These are phyloP conservation scores for Folsomia candida DNA, from an alignment of 2,888 invertebrate genomes.

Conservation along the genomic window DNA sequence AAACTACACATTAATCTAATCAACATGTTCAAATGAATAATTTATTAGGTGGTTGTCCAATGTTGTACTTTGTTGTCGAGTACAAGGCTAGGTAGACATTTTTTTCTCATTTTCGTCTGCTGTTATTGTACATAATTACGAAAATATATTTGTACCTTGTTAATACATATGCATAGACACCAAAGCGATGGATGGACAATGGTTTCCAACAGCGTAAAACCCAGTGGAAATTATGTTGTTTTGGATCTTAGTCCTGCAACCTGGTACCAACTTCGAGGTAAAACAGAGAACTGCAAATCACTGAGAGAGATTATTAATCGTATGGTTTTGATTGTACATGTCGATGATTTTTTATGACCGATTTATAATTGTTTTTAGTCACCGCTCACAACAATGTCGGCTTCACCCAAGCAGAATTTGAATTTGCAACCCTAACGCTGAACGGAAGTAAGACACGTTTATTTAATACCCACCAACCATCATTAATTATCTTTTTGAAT, in stretches of 20 bases:
- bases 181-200: conserved; percentile 90
- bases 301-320: too few relatives aligned
- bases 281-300: too few relatives aligned
- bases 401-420: conserved; percentile 90
- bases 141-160: not conserved
- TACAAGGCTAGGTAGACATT: conserved; percentile 90
- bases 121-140: not conserved
- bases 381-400: conserved; percentile 80
- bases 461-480: too few relatives aligned
- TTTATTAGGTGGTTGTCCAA: conserved; percentile 91
- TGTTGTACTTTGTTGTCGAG: conserved; percentile 92
- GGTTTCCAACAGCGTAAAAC: conserved; percentile 88
- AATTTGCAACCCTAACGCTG: conserved; percentile 89
- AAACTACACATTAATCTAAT: too few relatives aligned
- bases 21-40: conserved; percentile 59
- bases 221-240: conserved; percentile 84
- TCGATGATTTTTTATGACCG: too few relatives aligned
- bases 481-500: too few relatives aligned
- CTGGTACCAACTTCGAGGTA: conserved; percentile 60
- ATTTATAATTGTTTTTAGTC: too few relatives aligned
- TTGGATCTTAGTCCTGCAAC: conserved; percentile 83
- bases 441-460: conserved; percentile 80
- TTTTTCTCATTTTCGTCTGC: too few relatives aligned
- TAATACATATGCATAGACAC: too few relatives aligned
- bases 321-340: too few relatives aligned